Conservation (phyloP, 2,888 invertebrate species). For the Mesorhabditis spiculigera region DNA sequence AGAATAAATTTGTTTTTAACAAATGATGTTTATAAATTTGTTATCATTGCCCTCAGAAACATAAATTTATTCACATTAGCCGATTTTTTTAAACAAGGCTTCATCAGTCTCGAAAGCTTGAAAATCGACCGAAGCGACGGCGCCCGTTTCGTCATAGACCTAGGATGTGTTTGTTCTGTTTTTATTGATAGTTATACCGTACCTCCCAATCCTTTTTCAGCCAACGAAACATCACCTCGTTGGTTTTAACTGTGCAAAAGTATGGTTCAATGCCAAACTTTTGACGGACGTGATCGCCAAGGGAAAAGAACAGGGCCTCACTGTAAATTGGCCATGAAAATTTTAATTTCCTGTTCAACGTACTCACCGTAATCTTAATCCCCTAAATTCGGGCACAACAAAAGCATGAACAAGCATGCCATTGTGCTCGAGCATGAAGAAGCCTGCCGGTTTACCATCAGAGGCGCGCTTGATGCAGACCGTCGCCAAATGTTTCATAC, state of each 20-base stretch:
- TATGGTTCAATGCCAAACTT: constrained; percentile 1
- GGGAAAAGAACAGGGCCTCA: background rate
- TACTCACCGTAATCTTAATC: constrained; percentile 1
- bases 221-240: background rate
- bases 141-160: too few relatives aligned
- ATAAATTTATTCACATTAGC: too few relatives aligned
- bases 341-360: background rate
- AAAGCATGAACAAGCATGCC: background rate
- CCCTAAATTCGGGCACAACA: background rate
- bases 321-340: background rate
- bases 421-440: background rate
- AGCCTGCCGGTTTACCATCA: background rate
- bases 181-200: background rate
- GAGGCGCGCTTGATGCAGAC: background rate
- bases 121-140: too few relatives aligned
- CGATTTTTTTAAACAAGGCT: too few relatives aligned
- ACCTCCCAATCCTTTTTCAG: background rate
- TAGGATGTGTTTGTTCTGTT: too few relatives aligned
- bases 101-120: too few relatives aligned
- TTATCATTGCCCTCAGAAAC: too few relatives aligned
- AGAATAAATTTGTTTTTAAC: too few relatives aligned
- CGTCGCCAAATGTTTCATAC: background rate
- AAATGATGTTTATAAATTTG: too few relatives aligned
- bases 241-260: background rate
- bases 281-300: background rate